phyloP scores from a whole-genome alignment of 2,113 vertebrate genomes.

The Oxyruncus cristatus region DNA sequence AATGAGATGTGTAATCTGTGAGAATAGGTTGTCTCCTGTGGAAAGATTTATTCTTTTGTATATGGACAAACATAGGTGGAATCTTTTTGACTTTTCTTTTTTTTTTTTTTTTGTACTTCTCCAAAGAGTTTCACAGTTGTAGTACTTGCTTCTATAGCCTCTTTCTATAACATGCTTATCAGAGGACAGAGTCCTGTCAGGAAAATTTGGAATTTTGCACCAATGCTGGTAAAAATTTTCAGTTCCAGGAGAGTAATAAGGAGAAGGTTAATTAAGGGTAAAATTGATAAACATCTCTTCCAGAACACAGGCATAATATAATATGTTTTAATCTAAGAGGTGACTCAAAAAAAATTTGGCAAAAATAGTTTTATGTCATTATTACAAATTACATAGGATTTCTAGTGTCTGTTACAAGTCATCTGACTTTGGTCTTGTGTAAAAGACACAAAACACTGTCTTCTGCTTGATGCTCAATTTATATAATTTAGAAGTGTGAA shows the following conservation, averaged over 20 bases:
- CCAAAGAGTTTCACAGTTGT: background rate
- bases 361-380: background rate
- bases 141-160: background rate
- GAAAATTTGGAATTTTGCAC: background rate
- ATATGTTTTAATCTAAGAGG: background rate
- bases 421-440: background rate
- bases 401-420: background rate
- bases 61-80: background rate
- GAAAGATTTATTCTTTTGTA: background rate
- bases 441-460: background rate
- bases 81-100: fast-evolving
- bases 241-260: background rate
- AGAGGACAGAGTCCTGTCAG: background rate
- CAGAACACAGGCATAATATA: background rate
- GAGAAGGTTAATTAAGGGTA: background rate
- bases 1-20: background rate
- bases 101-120: background rate
- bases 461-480: background rate
- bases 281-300: background rate
- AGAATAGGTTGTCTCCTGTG: background rate
- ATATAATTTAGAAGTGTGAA: background rate
- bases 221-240: background rate
- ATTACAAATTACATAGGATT: background rate
- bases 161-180: background rate
- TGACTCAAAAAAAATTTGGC: background rate